Base-by-base conservation (phyloP, 2,888 invertebrate genomes). In the Ametastegia equiseti region DNA sequence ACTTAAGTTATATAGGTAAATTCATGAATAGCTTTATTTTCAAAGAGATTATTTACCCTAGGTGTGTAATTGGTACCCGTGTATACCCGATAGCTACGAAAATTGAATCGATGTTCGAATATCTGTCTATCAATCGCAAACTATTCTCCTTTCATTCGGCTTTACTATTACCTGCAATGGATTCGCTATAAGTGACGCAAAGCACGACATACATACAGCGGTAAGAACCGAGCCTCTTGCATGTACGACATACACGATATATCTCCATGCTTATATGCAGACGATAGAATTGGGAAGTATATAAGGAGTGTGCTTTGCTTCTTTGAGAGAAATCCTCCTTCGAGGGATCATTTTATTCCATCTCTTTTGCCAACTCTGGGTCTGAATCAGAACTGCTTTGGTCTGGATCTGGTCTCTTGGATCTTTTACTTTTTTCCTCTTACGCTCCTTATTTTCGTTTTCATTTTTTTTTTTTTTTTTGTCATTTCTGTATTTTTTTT, bases 341-440 rank as follows among this genome's bases (percentile, higher is more conserved):
- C 23, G 9, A 9, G 9, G 39, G 11, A 67, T 39, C 19, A 67
- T 67, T 36, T 39, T 39, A 67, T 67, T 39, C 65, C 65, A 36
- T 67, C 27, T 19, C 65, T 67, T 67, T 36, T 39, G 39, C 15
- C 19, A 23, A 67, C 9, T 19, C 23, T 67, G 39, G 54, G 39
- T 67, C 23, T 67, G 65, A 39, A 39, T 39, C 39, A 11, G 65
- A 60, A 60, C 60, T 30, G 60, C 30, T 30, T 39, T n/a, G 39
- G 65, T 39, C 39, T 39, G 65, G 13, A 67, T 19, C 19, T 67
- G 39, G 39, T 39, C 39, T 67, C 19, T 39, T 67, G 19, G n/a
- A n/a, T n/a, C 65, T 67, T 67, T 67, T 39, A 67, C 36, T 67
- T 67, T 39, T n/a, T 67, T 39, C 65, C n/a, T 67, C 65, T 67